phyloP scores from a whole-genome alignment of 2,888 invertebrate genomes.

The Cotesia congregata region DNA sequence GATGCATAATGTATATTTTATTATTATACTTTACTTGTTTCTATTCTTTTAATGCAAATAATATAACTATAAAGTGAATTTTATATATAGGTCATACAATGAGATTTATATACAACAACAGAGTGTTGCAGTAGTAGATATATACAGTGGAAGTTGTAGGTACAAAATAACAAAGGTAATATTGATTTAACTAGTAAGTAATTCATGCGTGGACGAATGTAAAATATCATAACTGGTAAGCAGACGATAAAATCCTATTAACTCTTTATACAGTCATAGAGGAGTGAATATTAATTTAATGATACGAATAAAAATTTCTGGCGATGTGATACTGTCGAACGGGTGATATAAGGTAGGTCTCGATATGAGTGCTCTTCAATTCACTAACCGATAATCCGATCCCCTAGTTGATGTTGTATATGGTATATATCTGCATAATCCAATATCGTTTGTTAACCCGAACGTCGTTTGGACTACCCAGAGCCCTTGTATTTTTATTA shows the following conservation, averaged over 20 bases:
- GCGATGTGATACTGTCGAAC: constrained; percentile 41
- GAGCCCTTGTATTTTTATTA: constrained; percentile 58
- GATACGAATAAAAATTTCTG: constrained; percentile 13
- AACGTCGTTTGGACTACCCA: constrained; percentile 36
- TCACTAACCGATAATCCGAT: constrained; percentile 48
- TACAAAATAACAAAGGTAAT: background rate
- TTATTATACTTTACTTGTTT: background rate
- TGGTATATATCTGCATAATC: constrained; percentile 61
- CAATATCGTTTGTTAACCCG: constrained; percentile 63
- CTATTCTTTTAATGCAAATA: background rate
- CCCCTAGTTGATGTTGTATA: background rate
- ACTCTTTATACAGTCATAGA: background rate
- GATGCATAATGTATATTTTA: too few species aligned
- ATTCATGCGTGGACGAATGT: constrained; percentile 20
- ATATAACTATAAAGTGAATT: background rate
- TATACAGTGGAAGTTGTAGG: background rate
- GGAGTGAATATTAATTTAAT: constrained; percentile 23
- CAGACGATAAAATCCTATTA: constrained; percentile 15
- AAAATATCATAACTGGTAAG: background rate
- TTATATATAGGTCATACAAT: background rate
- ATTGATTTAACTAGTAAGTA: constrained; percentile 18
- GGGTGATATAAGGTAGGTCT: constrained; percentile 27
- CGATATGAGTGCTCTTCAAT: constrained; percentile 50
- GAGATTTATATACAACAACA: background rate
- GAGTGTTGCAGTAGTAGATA: background rate